Evolutionary conservation across 2,888 invertebrate genomes (phyloP), one percentile per base, ranked within the genome.

Genomic region (Syrista parreyssii): DNA sequence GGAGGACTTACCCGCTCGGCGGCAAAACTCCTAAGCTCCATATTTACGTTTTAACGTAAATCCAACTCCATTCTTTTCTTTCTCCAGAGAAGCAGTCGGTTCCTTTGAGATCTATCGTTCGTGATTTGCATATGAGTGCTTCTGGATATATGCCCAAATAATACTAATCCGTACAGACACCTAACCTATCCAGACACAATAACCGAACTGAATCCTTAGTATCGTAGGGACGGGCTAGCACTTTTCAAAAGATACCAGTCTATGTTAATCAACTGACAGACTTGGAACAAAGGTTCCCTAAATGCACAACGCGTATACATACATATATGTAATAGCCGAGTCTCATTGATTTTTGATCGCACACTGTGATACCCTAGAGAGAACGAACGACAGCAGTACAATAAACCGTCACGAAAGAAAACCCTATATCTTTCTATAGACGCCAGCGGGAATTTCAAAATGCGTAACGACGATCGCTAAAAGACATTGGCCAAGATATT

Each of bases 111-210:
- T 30, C 71, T 71, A 71, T 74, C 74, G n/a, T 35, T 12, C 23
- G 32, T 30, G 12, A 74, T 74, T 74, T 74, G 74, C 74, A 74
- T 74, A 74, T 74, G 74, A 74, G 74, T 34, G 74, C 32, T 36
- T 33, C 35, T 36, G 74, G 36, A 74, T 12, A 74, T 35, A 33
- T 30, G 74, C 35, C 74, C 71, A 32, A 32, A 31, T 33, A 33
- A 71, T 71, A 32, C 71, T 15, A 71, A 71, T 71, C 71, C 9
- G 23, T 55, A 23, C 23, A 55, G 55, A 55, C 55, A 55, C 55
- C 55, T 55, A 55, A 55, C 23, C 55, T 55, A 55, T 55, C 55
- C 55, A 55, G 55, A 55, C 55, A 55, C 55, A 55, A 55, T 55
- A 55, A 23, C 23, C 55, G 55, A 55, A 55, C 55, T 55, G 55